Conservation (phyloP, 2,888 invertebrate species). For the Chelonus formosanus region DNA sequence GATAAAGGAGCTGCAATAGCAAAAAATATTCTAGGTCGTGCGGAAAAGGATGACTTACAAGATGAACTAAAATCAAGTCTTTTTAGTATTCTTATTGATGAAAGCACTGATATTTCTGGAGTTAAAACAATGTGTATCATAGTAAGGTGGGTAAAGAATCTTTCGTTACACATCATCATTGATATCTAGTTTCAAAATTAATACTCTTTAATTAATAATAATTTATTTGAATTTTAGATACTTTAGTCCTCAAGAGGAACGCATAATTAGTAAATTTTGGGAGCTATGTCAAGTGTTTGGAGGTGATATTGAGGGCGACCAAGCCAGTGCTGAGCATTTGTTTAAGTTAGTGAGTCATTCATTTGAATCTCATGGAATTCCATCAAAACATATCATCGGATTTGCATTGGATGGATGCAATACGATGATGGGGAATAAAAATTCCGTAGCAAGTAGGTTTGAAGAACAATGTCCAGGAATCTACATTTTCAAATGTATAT, state of each 20-base stretch:
- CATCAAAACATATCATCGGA: conserved; percentile 35
- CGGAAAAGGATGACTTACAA: conserved; percentile 41
- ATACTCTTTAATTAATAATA: too few relatives aligned
- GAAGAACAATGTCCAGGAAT: conserved; percentile 30
- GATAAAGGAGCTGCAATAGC: conserved; percentile 42
- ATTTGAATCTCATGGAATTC: conserved; percentile 11
- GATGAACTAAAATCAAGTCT: conserved; percentile 38
- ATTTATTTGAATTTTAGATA: too few relatives aligned
- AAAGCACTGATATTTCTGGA: conserved; percentile 41
- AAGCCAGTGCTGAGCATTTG: conserved; percentile 22
- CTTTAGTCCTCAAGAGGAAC: neutral
- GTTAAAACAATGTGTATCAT: conserved; percentile 37
- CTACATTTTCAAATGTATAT: conserved; percentile 35
- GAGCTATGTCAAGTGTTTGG: conserved; percentile 37
- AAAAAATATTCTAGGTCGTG: conserved; percentile 44
- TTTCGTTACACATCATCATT: too few relatives aligned
- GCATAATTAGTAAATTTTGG: conserved; percentile 37
- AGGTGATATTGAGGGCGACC: conserved; percentile 2
- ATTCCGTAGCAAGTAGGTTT: conserved; percentile 37
- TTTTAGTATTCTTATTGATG: conserved; percentile 44
- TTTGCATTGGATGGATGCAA: conserved; percentile 39
- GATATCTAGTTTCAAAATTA: too few relatives aligned
- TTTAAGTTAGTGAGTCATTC: neutral
- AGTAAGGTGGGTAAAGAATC: conserved; percentile 36
- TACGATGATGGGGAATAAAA: conserved; percentile 40